These are phyloP conservation scores for Lithobates pipiens DNA, from an alignment of 2,797 vertebrate species.

Conservation along the genomic window DNA sequence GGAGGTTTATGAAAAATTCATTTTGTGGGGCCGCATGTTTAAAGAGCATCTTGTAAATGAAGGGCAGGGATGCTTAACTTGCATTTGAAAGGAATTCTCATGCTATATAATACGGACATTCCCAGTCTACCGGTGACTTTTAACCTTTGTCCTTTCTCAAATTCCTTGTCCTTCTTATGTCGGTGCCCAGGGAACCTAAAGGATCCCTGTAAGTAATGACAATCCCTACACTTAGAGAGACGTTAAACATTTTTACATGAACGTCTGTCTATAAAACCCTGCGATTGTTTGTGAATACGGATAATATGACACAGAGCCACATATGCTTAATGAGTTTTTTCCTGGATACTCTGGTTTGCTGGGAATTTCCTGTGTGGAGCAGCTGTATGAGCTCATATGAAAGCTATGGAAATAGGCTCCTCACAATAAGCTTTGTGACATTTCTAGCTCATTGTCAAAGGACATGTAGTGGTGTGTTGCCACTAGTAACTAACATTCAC, in stretches of 20 bases:
- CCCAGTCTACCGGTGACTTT: slow-evolving; percentile 25
- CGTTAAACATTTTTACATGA: not conserved
- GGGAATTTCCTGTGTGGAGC: not conserved
- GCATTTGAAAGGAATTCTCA: slow-evolving; percentile 12
- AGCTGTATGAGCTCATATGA: not conserved
- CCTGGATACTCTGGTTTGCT: not conserved
- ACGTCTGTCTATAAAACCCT: not conserved
- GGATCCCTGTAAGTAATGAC: not conserved
- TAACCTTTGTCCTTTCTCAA: slow-evolving; percentile 24
- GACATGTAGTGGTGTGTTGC: no score
- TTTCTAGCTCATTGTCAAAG: not conserved
- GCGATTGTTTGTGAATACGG: not conserved
- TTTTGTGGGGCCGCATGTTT: not conserved
- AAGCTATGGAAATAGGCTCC: not conserved
- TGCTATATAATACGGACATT: slow-evolving; percentile 29
- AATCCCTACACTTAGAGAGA: not conserved
- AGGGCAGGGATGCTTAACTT: not conserved
- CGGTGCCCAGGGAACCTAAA: slow-evolving; percentile 11
- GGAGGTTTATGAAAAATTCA: slow-evolving; percentile 21
- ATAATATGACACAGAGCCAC: not conserved
- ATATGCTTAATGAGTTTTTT: slow-evolving; percentile 18
- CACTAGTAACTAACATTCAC: no score
- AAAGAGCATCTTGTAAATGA: not conserved
- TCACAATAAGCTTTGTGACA: not conserved
- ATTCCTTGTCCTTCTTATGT: slow-evolving; percentile 23